Conservation (phyloP, 2,888 invertebrate species). For the Dinocampus coccinellae region DNA sequence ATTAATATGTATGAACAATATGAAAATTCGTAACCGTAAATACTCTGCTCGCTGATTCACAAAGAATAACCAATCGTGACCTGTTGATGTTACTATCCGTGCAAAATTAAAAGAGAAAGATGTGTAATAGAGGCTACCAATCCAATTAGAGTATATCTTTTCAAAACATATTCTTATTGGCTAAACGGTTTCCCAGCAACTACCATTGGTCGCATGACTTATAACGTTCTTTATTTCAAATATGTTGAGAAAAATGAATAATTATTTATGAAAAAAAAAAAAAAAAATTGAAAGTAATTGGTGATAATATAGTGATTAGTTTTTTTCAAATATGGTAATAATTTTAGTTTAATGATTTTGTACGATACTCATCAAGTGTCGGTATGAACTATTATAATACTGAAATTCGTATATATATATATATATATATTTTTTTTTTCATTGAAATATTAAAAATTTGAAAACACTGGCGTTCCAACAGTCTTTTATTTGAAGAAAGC, state of each 20-base stretch:
- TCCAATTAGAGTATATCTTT: not conserved
- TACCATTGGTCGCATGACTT: not conserved
- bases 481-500: no score
- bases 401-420: no score
- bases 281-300: no score
- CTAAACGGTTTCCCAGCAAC: not conserved
- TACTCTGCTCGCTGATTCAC: not conserved
- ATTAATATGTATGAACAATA: not conserved
- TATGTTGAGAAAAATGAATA: not conserved
- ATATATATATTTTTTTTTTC: no score
- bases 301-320: not conserved
- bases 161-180: not conserved
- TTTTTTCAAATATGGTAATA: not conserved
- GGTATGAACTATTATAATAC: no score
- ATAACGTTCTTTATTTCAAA: slow-evolving; percentile 14
- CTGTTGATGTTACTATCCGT: not conserved
- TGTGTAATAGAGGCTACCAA: not conserved
- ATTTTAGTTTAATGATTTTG: no score
- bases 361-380: no score
- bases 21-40: not conserved
- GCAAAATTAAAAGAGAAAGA: not conserved
- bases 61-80: not conserved
- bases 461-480: no score
- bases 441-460: no score
- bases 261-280: no score